Conservation (phyloP, 2,888 invertebrate species). For the Pseudolycoriella hygida region DNA sequence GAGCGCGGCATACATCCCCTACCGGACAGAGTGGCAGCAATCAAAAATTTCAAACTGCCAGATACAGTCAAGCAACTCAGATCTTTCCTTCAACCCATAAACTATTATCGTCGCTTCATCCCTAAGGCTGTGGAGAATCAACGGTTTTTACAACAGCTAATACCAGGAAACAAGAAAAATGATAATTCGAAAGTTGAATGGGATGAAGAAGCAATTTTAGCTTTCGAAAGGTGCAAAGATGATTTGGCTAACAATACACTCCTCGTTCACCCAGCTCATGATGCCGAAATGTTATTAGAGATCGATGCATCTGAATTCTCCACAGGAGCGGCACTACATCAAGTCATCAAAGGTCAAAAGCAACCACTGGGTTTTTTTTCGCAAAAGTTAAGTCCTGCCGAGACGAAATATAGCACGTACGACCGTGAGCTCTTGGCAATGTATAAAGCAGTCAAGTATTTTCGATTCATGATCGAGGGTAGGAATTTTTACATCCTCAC, state of each 20-base stretch:
- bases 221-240: too few relatives aligned
- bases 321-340: slow-evolving; percentile 23
- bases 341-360: slow-evolving; percentile 14
- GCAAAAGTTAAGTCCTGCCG: slow-evolving; percentile 16
- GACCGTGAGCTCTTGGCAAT: slow-evolving; percentile 24
- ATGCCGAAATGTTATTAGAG: too few relatives aligned
- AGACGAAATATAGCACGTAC: slow-evolving; percentile 20
- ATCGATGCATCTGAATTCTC: slow-evolving; percentile 19
- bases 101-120: not conserved
- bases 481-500: slow-evolving; percentile 11
- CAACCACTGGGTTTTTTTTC: slow-evolving; percentile 24
- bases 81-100: not conserved
- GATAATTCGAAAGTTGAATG: too few relatives aligned
- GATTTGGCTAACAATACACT: too few relatives aligned
- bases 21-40: not conserved
- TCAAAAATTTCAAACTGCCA: not conserved
- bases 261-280: too few relatives aligned
- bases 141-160: too few relatives aligned
- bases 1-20: not conserved
- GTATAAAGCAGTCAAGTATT: slow-evolving; percentile 18
- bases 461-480: slow-evolving; percentile 13
- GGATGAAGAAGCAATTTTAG: too few relatives aligned
- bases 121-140: too few relatives aligned
- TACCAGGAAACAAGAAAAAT: too few relatives aligned
- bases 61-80: not conserved